Evolutionary conservation across 2,113 vertebrate genomes (phyloP).

Genomic region (Podarcis raffonei): DNA sequence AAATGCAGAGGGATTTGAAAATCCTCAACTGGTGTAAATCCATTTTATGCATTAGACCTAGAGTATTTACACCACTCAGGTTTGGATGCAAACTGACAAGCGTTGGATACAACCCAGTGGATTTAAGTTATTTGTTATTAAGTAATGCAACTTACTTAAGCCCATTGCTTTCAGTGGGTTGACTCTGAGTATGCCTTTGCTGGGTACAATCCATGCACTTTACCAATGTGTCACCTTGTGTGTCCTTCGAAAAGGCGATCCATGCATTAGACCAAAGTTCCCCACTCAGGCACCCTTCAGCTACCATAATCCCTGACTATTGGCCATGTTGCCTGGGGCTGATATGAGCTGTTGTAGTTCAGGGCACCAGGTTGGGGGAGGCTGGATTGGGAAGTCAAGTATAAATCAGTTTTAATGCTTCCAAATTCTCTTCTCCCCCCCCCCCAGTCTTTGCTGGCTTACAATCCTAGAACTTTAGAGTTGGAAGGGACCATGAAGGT

Average conservation of each 20-base stretch:
- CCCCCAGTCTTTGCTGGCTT: not conserved
- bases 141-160: too few species aligned
- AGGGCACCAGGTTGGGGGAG: too few species aligned
- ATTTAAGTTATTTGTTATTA: too few species aligned
- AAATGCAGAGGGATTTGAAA: constrained; percentile 5
- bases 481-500: too few species aligned
- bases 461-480: too few species aligned
- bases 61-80: not conserved
- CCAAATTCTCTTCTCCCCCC: not conserved
- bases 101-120: too few species aligned
- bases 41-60: not conserved
- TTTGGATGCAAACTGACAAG: not conserved
- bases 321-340: too few species aligned
- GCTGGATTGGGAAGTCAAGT: not conserved
- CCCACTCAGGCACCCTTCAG: not conserved
- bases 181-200: too few species aligned
- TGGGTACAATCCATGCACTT: too few species aligned
- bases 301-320: too few species aligned
- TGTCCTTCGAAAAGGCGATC: not conserved
- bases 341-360: too few species aligned
- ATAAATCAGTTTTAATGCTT: not conserved
- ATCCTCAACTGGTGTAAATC: not conserved
- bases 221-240: not conserved
- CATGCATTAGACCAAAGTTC: not conserved
- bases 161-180: too few species aligned